Conservation (phyloP, 1,140 invertebrate genomes). For the Triops longicaudatus region DNA sequence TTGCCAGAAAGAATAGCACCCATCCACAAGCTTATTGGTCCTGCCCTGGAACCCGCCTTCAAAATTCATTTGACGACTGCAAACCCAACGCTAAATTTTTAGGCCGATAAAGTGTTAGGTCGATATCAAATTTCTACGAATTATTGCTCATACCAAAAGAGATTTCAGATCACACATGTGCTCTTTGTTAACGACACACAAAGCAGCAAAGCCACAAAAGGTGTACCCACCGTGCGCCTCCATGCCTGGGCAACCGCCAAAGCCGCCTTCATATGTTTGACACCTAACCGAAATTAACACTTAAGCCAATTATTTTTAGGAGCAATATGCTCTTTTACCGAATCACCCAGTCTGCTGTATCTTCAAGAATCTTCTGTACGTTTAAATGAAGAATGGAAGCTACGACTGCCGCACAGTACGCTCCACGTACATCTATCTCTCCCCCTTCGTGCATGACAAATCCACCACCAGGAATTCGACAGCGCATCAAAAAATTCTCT, state of each 20-base stretch:
- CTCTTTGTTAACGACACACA: conserved; percentile 72
- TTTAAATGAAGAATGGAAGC: conserved; percentile 79
- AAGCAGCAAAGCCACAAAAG: conserved; percentile 86
- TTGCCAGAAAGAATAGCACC: conserved; percentile 99
- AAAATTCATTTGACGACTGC: conserved; percentile 77
- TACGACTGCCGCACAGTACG: conserved; percentile 87
- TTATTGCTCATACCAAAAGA: conserved; percentile 52
- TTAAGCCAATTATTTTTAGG: conserved; percentile 31
- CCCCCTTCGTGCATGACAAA: conserved; percentile 86
- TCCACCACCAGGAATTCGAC: conserved; percentile 74
- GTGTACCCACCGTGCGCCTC: conserved; percentile 98
- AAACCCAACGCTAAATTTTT: conserved; percentile 61
- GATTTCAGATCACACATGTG: conserved; percentile 66
- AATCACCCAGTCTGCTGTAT: conserved; percentile 81
- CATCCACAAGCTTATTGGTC: conserved; percentile 97
- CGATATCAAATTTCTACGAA: conserved; percentile 16
- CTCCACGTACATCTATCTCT: conserved; percentile 90
- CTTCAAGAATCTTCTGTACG: conserved; percentile 66
- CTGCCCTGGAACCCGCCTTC: conserved; percentile 91
- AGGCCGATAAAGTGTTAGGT: background rate
- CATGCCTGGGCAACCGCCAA: conserved; percentile 84
- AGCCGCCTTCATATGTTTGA: conserved; percentile 98
- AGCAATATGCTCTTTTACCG: conserved; percentile 40
- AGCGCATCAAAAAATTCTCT: conserved; percentile 63
- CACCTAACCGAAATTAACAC: conserved; percentile 48